Evolutionary conservation across 2,888 invertebrate species (phyloP), one percentile per base, ranked within the genome.

Genomic region (Elmis aenea): DNA sequence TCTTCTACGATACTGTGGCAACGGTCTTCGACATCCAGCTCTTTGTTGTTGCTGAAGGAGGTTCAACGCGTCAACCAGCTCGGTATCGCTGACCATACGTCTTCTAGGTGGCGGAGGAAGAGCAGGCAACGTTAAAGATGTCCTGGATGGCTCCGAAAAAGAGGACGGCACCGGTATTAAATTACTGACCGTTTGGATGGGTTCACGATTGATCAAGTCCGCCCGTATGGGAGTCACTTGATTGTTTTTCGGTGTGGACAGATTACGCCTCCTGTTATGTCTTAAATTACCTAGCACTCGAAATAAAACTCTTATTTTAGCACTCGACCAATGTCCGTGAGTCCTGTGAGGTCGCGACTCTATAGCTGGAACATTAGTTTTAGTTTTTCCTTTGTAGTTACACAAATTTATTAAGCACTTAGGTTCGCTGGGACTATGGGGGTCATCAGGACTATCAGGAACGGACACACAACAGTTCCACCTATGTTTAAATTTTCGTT

Each of bases 381-480:
- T 61, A 13, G 41, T 42, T 32, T 23, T 33, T n/a, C 54, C 52
- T 38, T 61, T 64, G 44, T 66, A 62, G 43, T 52, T 62, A 43
- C 67, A 67, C 14, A 67, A 47, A 16, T 63, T 62, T 51, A 67
- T 58, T 37, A 67, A 54, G 48, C 67, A 68, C 33, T 59, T 55
- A 3, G 64, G 62, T 43, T 66, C 64, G 11, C 58, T 49, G 1
- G 71, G 65, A 55, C 73, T 73, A 33, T 70, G 68, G 30, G 73
- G 72, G 52, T 74, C 71, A 54, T 76, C 75, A 0, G 76, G 76
- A 61, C 76, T 76, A 43, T 76, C 76, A 1, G 76, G 76, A 5
- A 74, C 74, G 16, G 71, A 72, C 24, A 73, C 66, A 50, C 76
- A 77, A 50, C 76, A 77, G 51, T 75, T 76, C 76, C 76, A 77